These are phyloP conservation scores for Drosophila pachea DNA, from an alignment of 1,140 invertebrate species.

Conservation along the genomic window DNA sequence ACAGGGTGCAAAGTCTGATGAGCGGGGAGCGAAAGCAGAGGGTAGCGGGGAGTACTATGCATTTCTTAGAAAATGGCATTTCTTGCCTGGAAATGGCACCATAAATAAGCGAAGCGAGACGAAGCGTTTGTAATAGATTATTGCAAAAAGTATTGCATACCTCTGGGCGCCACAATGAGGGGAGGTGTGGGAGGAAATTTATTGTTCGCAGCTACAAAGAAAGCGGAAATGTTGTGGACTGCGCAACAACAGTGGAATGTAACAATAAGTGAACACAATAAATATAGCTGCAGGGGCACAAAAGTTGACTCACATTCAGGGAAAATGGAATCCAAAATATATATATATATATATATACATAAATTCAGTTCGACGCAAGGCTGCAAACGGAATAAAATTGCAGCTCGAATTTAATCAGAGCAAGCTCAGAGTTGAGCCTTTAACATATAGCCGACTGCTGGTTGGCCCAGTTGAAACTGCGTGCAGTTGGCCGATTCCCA, in stretches of 20 bases:
- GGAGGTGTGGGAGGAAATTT: slow-evolving; percentile 42
- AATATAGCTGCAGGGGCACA: slow-evolving; percentile 25
- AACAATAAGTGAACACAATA: slow-evolving; percentile 38
- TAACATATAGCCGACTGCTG: neutral
- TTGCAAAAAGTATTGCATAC: slow-evolving; percentile 68
- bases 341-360: too few relatives aligned
- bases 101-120: slow-evolving; percentile 59
- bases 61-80: slow-evolving; percentile 58
- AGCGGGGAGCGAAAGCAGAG: too few relatives aligned
- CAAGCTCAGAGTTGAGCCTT: neutral
- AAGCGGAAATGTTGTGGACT: slow-evolving; percentile 54
- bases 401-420: too few relatives aligned
- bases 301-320: neutral
- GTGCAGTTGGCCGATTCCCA: slow-evolving; percentile 18
- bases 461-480: neutral
- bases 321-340: too few relatives aligned
- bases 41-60: slow-evolving; percentile 27
- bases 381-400: too few relatives aligned
- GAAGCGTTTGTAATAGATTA: slow-evolving; percentile 69
- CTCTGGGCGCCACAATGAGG: slow-evolving; percentile 34
- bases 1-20: too few relatives aligned
- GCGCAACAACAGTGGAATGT: slow-evolving; percentile 23
- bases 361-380: too few relatives aligned
- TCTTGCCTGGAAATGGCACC: slow-evolving; percentile 56
- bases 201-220: slow-evolving; percentile 56